Conservation (phyloP, 2,888 invertebrate species). For the Pseudococcus viburni region DNA sequence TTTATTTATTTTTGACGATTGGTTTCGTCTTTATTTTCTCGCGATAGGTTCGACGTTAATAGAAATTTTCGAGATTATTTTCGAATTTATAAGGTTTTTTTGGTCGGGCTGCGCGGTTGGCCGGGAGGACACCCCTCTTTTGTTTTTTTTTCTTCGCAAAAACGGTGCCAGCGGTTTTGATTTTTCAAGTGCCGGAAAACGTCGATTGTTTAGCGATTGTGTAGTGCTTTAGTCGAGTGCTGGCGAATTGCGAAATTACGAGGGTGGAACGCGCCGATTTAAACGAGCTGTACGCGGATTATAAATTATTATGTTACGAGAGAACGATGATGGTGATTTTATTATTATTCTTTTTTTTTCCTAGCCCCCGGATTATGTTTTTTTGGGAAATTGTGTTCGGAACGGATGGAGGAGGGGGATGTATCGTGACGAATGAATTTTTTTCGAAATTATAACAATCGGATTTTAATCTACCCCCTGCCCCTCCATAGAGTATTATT, state of each 20-base stretch:
- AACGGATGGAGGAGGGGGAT: too few species aligned
- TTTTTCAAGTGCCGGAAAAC: constrained; percentile 39
- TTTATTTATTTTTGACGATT: constrained; percentile 47
- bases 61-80: constrained; percentile 22
- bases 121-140: not conserved
- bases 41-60: constrained; percentile 33
- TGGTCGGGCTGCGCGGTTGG: not conserved
- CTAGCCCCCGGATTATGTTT: not conserved
- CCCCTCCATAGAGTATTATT: too few species aligned
- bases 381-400: too few species aligned
- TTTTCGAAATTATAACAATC: too few species aligned
- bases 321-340: not conserved
- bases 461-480: too few species aligned
- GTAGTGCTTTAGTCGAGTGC: constrained; percentile 5
- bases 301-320: constrained; percentile 12
- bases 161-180: constrained; percentile 17
- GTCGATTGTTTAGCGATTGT: constrained; percentile 24
- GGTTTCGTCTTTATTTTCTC: constrained; percentile 24
- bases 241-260: constrained; percentile 26
- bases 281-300: constrained; percentile 7
- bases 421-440: too few species aligned
- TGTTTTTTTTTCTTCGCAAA: not conserved
- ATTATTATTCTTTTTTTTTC: not conserved
- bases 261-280: constrained; percentile 8
- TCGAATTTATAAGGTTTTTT: constrained; percentile 24